Base-by-base conservation (phyloP, 2,888 invertebrate species). In the Cephus sareptanus region DNA sequence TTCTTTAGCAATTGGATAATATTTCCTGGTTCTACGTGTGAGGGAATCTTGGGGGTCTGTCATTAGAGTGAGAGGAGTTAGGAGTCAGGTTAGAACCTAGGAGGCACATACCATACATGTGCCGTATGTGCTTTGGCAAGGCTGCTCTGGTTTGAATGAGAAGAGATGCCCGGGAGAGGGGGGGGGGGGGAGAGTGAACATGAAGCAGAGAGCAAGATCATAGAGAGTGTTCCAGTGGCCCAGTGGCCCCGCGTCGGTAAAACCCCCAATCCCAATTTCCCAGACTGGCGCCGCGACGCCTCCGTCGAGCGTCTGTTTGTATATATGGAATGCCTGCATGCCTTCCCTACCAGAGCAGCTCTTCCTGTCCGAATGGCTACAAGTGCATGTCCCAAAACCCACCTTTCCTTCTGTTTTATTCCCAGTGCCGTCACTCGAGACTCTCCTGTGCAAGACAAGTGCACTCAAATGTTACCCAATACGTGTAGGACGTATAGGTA, bases 261-360 rank as follows among this genome's bases (percentile, higher is more conserved):
- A 81, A 82, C 81, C 81, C 81, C 81, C 79, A 81, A 83, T 81
- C 81, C 83, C 83, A 83, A 79, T 79, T 81, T 80, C 77, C 79
- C 76, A 74, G 79, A 75, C 81, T 76, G 81, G 81, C 81, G 83
- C 81, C 80, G 79, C 81, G 82, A 78, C 81, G 81, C 75, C 83
- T 77, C 77, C 79, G 79, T 77, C 75, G 79, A 76, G 74, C 56
- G 34, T 79, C 77, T 79, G 79, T 75, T 76, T 76, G 74, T 34
- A 34, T 34, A 71, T 34, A 34, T 12, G 74, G 74, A 35, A 35
- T 74, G 34, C 74, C 74, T 30, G 74, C 37, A 34, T 74, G 35
- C 34, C 74, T 40, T 74, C 71, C 71, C 30, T 11, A 30, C 71
- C 30, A 15, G 11, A 23, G 31, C 30, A 15, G 71, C 34, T 71